Percentiles rank a stretch among this genome's conserved stretches.
phyloP scores from a whole-genome alignment of 2,113 vertebrate genomes.

The Leptodactylus fuscus region DNA sequence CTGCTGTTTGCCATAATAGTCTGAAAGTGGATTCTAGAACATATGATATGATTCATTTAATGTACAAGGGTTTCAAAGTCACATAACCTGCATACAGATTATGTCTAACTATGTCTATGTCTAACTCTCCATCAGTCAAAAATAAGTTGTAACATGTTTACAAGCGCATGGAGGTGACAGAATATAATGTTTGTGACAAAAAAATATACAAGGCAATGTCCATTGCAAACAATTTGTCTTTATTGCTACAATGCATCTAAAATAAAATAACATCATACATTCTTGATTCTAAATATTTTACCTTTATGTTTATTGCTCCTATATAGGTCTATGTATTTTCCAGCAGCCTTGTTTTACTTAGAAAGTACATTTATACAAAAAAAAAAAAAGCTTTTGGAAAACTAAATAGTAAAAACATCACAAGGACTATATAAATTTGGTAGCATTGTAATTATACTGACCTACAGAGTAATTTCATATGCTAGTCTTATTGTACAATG shows the following conservation, averaged over 20 bases:
- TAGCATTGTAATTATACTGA: too few relatives aligned
- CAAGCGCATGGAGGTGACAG: background rate
- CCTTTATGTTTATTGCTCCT: too few relatives aligned
- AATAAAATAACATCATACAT: background rate
- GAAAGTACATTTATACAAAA: too few relatives aligned
- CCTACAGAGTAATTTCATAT: too few relatives aligned
- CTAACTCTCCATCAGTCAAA: background rate
- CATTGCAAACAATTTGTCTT: background rate
- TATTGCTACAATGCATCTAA: background rate
- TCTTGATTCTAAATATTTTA: too few relatives aligned
- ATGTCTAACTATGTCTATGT: background rate
- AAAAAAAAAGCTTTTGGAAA: too few relatives aligned
- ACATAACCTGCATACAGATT: constrained; percentile 2
- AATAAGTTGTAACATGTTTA: background rate
- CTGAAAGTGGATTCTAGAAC: background rate
- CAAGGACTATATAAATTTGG: too few relatives aligned
- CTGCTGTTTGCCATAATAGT: background rate
- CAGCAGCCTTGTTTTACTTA: too few relatives aligned
- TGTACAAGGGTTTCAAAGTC: constrained; percentile 6
- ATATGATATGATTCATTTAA: constrained; percentile 17
- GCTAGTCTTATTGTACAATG: too few relatives aligned
- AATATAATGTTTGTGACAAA: background rate
- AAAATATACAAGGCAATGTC: background rate
- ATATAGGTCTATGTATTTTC: too few relatives aligned
- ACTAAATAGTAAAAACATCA: too few relatives aligned